These are phyloP conservation scores for Hystrix cristata DNA, from an alignment of 2,113 vertebrate species.

Conservation along the genomic window DNA sequence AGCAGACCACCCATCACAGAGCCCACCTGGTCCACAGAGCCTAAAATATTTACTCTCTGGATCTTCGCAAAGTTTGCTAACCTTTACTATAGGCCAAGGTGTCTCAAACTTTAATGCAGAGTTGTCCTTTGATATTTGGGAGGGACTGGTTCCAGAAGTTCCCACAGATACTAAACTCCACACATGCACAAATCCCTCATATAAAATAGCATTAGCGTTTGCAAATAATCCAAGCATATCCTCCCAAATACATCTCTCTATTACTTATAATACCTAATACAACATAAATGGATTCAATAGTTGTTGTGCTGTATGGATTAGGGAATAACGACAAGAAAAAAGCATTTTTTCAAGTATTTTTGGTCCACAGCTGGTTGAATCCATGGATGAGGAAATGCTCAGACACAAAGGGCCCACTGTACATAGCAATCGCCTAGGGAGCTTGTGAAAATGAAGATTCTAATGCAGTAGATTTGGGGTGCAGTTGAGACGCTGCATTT, in stretches of 20 bases:
- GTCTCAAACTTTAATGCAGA: not conserved
- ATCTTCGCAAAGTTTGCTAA: not conserved
- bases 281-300: not conserved
- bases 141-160: not conserved
- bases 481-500: not conserved
- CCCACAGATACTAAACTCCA: not conserved
- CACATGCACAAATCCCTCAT: not conserved
- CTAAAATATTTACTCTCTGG: conserved; percentile 4
- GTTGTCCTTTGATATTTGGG: not conserved
- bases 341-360: not conserved
- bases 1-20: not conserved
- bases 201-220: not conserved
- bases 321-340: not conserved
- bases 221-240: not conserved
- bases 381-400: not conserved
- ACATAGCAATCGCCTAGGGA: not conserved
- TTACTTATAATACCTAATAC: not conserved
- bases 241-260: not conserved
- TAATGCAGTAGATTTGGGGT: not conserved
- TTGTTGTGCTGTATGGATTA: not conserved
- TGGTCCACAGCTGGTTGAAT: not conserved
- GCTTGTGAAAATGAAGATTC: not conserved
- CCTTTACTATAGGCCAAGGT: not conserved
- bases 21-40: not conserved
- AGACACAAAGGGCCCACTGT: not conserved